phyloP scores from a whole-genome alignment of 1,140 invertebrate genomes.

The Goniozus legneri region DNA sequence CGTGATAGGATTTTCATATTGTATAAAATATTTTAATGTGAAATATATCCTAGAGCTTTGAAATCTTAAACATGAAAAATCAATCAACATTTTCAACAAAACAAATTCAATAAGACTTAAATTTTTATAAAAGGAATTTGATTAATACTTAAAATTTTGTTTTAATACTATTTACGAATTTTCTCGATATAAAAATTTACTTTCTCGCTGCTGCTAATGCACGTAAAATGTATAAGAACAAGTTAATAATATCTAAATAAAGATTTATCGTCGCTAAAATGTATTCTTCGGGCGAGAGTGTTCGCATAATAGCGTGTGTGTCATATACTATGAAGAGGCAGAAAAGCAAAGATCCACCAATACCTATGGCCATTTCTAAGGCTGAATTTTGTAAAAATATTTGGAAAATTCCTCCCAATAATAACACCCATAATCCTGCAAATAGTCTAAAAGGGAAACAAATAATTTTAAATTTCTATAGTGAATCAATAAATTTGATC shows the following conservation, averaged over 20 bases:
- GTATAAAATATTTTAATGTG: no score
- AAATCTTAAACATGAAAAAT: not conserved
- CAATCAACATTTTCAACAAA: not conserved
- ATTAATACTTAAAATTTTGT: not conserved
- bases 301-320: constrained; percentile 66
- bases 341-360: constrained; percentile 74
- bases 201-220: constrained; percentile 57
- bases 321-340: constrained; percentile 69
- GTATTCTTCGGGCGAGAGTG: constrained; percentile 73
- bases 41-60: not conserved
- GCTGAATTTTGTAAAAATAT: constrained; percentile 67
- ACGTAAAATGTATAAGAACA: constrained; percentile 80
- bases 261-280: constrained; percentile 78
- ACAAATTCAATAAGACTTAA: not conserved
- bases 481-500: constrained; percentile 5
- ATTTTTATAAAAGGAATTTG: not conserved
- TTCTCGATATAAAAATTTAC: constrained; percentile 19
- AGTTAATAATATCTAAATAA: constrained; percentile 83
- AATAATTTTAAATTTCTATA: constrained; percentile 7
- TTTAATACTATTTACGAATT: constrained; percentile 2
- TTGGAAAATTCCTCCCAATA: constrained; percentile 72
- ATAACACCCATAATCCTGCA: constrained; percentile 65
- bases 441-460: constrained; percentile 61
- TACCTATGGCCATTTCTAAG: constrained; percentile 65
- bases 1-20: no score